phyloP scores from a whole-genome alignment of 2,888 invertebrate species.

The Cloeon dipterum region DNA sequence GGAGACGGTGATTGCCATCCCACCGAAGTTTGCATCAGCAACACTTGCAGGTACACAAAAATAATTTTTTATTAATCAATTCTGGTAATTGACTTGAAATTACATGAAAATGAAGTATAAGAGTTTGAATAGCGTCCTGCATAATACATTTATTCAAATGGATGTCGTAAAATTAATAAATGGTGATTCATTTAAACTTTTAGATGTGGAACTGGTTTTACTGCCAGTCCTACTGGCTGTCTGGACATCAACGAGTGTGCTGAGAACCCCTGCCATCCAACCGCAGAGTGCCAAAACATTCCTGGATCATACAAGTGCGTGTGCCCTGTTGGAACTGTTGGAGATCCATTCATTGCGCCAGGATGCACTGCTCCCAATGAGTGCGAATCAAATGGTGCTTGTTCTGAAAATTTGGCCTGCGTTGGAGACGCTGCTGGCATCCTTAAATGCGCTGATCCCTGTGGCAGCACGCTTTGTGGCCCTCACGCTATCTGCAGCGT shows the following conservation, averaged over 20 bases:
- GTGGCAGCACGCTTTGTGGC: slow-evolving; percentile 44
- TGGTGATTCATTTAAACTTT: not conserved
- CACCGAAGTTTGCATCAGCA: slow-evolving; percentile 51
- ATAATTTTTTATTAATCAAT: too few species aligned
- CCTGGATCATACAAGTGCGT: slow-evolving; percentile 59
- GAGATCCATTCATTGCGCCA: slow-evolving; percentile 41
- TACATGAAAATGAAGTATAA: not conserved
- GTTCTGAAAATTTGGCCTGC: slow-evolving; percentile 52
- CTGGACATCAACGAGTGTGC: slow-evolving; percentile 66
- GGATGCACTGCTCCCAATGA: slow-evolving; percentile 58
- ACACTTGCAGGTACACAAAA: slow-evolving; percentile 37
- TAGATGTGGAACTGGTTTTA: slow-evolving; percentile 51
- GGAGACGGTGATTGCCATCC: slow-evolving; percentile 55
- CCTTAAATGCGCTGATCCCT: slow-evolving; percentile 63
- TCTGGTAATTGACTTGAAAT: too few species aligned
- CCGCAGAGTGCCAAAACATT: slow-evolving; percentile 55
- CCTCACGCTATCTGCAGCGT: slow-evolving; percentile 52
- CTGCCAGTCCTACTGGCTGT: slow-evolving; percentile 48
- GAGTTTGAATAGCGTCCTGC: too few species aligned
- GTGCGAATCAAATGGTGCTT: slow-evolving; percentile 49
- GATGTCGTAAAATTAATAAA: too few species aligned
- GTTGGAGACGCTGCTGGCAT: slow-evolving; percentile 19
- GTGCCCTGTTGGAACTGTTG: slow-evolving; percentile 58
- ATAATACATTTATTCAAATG: too few species aligned
- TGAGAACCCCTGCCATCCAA: slow-evolving; percentile 51